A percentile compares a stretch with the other conserved stretches of the same genome.
Evolutionary conservation across 1,140 invertebrate species (phyloP).

Genomic region (Drosophila oshimai): DNA sequence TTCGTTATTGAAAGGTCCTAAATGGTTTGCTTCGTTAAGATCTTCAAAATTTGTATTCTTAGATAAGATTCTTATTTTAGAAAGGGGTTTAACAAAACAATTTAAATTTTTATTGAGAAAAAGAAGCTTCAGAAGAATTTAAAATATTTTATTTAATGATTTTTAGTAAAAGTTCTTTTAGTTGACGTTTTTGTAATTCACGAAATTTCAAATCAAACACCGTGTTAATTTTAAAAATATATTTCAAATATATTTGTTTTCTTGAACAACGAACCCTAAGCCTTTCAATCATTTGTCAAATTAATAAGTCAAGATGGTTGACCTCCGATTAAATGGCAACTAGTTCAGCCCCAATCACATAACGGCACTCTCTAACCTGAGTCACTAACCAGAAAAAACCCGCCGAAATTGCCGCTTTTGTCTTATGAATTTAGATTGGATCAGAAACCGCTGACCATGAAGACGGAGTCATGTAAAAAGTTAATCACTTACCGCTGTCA

Average conservation of each 20-base stretch:
- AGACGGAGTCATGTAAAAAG: slow-evolving; percentile 32
- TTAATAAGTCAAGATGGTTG: slow-evolving; percentile 37
- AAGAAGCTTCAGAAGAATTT: no score
- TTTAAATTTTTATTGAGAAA: no score
- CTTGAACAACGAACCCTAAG: background rate
- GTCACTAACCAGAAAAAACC: slow-evolving; percentile 18
- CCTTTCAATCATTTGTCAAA: slow-evolving; percentile 1
- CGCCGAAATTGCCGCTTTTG: slow-evolving; percentile 31
- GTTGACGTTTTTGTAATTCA: no score
- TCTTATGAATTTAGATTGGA: slow-evolving; percentile 39
- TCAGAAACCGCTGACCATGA: slow-evolving; percentile 23
- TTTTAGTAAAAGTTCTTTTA: no score
- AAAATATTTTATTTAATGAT: no score
- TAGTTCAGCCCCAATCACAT: slow-evolving; percentile 20
- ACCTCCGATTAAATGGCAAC: slow-evolving; percentile 39
- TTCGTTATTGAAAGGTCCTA: no score
- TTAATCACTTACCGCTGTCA: slow-evolving; percentile 45
- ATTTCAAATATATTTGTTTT: background rate
- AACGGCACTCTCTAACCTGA: slow-evolving; percentile 40
- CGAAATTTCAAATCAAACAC: background rate
- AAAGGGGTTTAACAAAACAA: no score
- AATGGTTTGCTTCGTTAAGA: no score
- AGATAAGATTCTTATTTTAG: no score
- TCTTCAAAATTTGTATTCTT: no score
- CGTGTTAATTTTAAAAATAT: no score